A percentile compares a stretch with the other conserved stretches of the same genome.
These are phyloP conservation scores for Solea senegalensis DNA, from an alignment of 2,113 vertebrate genomes.

Conservation along the genomic window DNA sequence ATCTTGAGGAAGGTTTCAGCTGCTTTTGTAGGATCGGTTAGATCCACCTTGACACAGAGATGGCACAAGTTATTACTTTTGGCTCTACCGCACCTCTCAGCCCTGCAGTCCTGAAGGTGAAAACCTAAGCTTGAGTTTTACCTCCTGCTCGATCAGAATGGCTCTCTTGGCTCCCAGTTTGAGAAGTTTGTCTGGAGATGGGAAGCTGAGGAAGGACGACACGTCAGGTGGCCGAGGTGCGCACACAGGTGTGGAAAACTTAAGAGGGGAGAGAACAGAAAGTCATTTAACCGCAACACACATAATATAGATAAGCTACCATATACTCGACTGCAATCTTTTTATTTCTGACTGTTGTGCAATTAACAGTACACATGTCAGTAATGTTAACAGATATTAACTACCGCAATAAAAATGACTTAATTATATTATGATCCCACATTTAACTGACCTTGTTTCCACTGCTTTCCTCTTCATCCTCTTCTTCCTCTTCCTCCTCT, in stretches of 20 bases:
- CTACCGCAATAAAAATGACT: too few relatives aligned
- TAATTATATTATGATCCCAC: background rate
- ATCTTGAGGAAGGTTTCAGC: slow-evolving; percentile 91
- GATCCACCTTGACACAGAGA: slow-evolving; percentile 84
- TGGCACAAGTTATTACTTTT: background rate
- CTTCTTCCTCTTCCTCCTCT: slow-evolving; percentile 53
- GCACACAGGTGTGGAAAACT: slow-evolving; percentile 83
- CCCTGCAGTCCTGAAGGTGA: background rate
- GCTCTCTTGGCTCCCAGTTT: slow-evolving; percentile 89
- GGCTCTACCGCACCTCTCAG: too few relatives aligned
- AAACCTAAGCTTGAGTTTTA: slow-evolving; percentile 46
- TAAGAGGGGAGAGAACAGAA: background rate
- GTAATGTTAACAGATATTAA: too few relatives aligned
- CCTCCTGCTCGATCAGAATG: slow-evolving; percentile 89
- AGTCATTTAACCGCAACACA: background rate
- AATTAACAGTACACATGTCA: too few relatives aligned
- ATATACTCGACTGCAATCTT: background rate
- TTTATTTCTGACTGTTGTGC: too few relatives aligned
- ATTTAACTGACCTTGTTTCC: slow-evolving; percentile 56
- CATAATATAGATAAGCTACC: background rate
- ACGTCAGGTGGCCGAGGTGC: slow-evolving; percentile 84
- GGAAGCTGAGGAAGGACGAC: slow-evolving; percentile 91
- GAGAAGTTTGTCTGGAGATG: slow-evolving; percentile 94
- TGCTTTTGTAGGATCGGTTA: slow-evolving; percentile 86
- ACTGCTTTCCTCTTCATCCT: slow-evolving; percentile 51